Evolutionary conservation across 2,888 invertebrate species (phyloP), one percentile per base, ranked within the genome.

Genomic region (Exocentrus adspersus): DNA sequence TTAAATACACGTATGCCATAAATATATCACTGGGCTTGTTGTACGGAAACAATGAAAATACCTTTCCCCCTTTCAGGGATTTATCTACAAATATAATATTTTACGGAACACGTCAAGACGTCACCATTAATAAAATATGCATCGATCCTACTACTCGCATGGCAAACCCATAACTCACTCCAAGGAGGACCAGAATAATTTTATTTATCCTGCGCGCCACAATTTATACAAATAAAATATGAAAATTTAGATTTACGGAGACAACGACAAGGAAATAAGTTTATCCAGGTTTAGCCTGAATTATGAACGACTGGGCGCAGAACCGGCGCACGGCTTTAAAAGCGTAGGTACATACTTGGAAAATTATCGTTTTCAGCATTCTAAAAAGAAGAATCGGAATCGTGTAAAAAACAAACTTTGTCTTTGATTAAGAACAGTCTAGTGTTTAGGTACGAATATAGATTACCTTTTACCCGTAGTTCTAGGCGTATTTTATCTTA

Each of bases 181-280:
- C n/a, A n/a, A 32, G 17, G 32, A 51, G n/a, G 19, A 51, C 17
- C 17, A 32, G 51, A 51, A 51, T 51, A 51, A 51, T 51, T 51
- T 30, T 51, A 51, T 51, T 51, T 51, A 62, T 62, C 56, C 62
- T 52, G 41, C 56, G 21, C 54, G 19, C 66, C 61, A 54, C 63
- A 61, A 67, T 28, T 63, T 67, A 66, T 67, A 63, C 32, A 57
- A 57, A 57, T 67, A 66, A 66, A 66, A 60, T 48, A 63, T 57
- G 59, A 50, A 60, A 52, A 67, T 67, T 63, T 63, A 61, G 54
- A 67, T 67, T 67, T 67, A 63, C 63, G 61, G 30, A 63, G 63
- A 67, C 63, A 67, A 60, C 58, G 58, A 61, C 62, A 63, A 61
- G 63, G 51, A 67, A 67, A 67, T 67, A 63, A 58, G 66, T 63